Evolutionary conservation across 2,797 vertebrate species (phyloP).

Genomic region (Protonibea diacanthus): DNA sequence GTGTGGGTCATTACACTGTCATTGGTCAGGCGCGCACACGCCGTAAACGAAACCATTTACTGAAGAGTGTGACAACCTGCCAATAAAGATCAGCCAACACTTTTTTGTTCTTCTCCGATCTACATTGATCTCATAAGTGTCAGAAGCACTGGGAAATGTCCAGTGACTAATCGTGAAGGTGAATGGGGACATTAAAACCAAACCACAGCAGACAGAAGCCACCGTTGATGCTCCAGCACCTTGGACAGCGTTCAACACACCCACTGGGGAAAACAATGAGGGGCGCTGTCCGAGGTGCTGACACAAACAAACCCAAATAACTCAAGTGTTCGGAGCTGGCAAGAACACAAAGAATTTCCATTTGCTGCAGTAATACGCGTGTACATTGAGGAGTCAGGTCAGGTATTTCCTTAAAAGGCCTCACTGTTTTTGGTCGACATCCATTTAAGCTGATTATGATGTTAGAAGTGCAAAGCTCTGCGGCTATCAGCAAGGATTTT

Average conservation of each 20-base stretch:
- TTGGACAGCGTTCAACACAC: conserved; percentile 36
- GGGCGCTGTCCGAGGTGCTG: conserved; percentile 59
- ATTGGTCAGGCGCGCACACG: no score
- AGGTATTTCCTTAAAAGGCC: conserved; percentile 43
- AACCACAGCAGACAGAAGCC: neutral
- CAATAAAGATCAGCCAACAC: no score
- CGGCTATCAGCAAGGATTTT: neutral
- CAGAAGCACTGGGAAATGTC: conserved; percentile 17
- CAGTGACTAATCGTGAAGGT: conserved; percentile 2
- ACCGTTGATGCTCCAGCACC: conserved; percentile 40
- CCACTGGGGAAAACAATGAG: conserved; percentile 10
- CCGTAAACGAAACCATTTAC: no score
- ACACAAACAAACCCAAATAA: conserved; percentile 28
- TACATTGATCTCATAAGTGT: neutral
- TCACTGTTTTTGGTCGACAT: neutral
- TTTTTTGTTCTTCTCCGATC: no score
- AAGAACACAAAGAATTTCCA: conserved; percentile 26
- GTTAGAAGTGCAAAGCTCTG: conserved; percentile 10
- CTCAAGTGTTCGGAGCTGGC: conserved; percentile 22
- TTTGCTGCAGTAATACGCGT: conserved; percentile 44
- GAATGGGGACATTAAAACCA: conserved; percentile 7
- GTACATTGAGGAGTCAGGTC: conserved; percentile 38
- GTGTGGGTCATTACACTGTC: no score
- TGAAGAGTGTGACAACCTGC: neutral
- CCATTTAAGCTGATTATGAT: conserved; percentile 23